Percentiles rank a stretch among this genome's conserved stretches.
These are phyloP conservation scores for Aricia artaxerxes DNA, from an alignment of 2,888 invertebrate species.

Conservation along the genomic window DNA sequence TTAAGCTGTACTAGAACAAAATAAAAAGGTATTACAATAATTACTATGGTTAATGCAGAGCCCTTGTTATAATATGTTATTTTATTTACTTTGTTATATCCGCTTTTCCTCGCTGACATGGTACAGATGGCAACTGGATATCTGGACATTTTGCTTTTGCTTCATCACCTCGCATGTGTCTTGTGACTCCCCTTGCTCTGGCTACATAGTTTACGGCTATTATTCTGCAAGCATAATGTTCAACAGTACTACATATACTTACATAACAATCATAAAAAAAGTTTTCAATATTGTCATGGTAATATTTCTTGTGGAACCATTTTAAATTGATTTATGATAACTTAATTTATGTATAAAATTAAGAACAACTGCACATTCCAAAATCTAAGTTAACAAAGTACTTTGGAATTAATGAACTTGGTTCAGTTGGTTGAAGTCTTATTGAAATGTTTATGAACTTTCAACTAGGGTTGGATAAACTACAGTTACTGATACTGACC, in stretches of 20 bases:
- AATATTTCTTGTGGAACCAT: too few species aligned
- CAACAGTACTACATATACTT: background rate
- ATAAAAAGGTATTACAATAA: too few species aligned
- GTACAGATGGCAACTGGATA: slow-evolving; percentile 91
- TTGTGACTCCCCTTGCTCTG: slow-evolving; percentile 91
- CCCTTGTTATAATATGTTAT: background rate
- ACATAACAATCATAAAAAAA: background rate
- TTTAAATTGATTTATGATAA: too few species aligned
- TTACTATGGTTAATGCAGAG: background rate
- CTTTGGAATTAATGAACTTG: too few species aligned
- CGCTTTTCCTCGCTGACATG: slow-evolving; percentile 94
- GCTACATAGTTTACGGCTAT: slow-evolving; percentile 99
- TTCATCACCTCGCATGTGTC: slow-evolving; percentile 95
- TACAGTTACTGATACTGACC: slow-evolving; percentile 75
- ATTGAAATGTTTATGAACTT: too few species aligned
- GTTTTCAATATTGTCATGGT: too few species aligned
- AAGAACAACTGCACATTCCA: too few species aligned
- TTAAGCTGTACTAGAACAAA: too few species aligned
- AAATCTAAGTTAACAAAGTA: too few species aligned
- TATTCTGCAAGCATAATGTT: slow-evolving; percentile 81
- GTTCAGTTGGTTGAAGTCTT: too few species aligned
- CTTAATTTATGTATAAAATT: too few species aligned
- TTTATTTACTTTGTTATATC: slow-evolving; percentile 90
- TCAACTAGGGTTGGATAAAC: background rate
- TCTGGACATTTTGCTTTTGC: slow-evolving; percentile 94